Conservation (phyloP, 2,888 invertebrate species). For the Drosophila mercatorum region DNA sequence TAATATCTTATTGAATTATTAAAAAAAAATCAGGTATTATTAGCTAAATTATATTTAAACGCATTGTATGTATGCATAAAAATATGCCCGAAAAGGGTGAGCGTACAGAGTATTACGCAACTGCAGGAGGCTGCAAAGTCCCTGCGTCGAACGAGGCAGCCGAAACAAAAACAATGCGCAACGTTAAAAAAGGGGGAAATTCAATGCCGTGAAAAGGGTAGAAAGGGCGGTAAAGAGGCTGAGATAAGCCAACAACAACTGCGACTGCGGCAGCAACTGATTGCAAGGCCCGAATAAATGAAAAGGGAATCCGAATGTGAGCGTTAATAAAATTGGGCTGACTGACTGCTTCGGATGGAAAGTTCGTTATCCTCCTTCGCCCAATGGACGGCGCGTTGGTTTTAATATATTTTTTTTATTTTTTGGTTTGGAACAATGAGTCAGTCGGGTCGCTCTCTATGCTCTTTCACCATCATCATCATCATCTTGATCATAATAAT, state of each 20-base stretch:
- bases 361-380: slow-evolving; percentile 74
- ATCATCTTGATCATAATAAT: slow-evolving; percentile 22
- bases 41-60: no score
- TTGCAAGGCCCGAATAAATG: slow-evolving; percentile 42
- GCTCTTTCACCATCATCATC: slow-evolving; percentile 24
- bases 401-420: slow-evolving; percentile 22
- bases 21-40: no score
- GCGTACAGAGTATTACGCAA: slow-evolving; percentile 22
- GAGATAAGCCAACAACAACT: slow-evolving; percentile 23
- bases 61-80: no score
- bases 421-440: slow-evolving; percentile 34
- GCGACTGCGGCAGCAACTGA: slow-evolving; percentile 39
- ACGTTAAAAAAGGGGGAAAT: slow-evolving; percentile 69
- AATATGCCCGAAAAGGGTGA: neutral
- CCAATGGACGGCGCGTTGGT: slow-evolving; percentile 47
- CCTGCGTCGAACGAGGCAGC: slow-evolving; percentile 27
- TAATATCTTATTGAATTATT: neutral
- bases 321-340: slow-evolving; percentile 39
- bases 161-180: slow-evolving; percentile 46
- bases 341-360: slow-evolving; percentile 21
- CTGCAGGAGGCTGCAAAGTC: slow-evolving; percentile 59
- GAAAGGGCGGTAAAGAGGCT: slow-evolving; percentile 33
- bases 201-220: slow-evolving; percentile 80
- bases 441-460: slow-evolving; percentile 33
- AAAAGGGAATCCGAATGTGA: slow-evolving; percentile 23